Evolutionary conservation across 2,888 invertebrate species (phyloP).

Genomic region (Microctonus brassicae): DNA sequence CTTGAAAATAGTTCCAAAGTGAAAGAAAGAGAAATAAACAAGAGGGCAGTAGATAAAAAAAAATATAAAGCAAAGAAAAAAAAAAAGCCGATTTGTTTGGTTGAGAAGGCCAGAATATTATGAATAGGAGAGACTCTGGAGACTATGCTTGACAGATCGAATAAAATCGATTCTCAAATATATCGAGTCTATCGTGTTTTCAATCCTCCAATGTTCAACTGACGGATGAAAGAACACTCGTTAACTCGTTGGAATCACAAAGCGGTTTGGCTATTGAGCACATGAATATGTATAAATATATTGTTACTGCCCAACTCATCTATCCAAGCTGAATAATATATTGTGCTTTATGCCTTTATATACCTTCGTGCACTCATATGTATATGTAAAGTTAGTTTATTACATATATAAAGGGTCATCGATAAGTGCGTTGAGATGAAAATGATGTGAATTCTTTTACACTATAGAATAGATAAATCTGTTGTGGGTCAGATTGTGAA

Average conservation of each 20-base stretch:
- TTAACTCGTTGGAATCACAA: background rate
- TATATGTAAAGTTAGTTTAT: no score
- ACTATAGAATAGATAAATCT: background rate
- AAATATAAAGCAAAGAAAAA: background rate
- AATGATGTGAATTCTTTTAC: background rate
- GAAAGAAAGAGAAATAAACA: background rate
- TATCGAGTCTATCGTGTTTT: background rate
- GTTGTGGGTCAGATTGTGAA: slow-evolving; percentile 13
- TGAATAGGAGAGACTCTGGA: background rate
- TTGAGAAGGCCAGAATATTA: background rate
- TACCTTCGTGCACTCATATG: no score
- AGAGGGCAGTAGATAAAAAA: background rate
- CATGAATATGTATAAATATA: background rate
- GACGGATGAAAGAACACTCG: background rate
- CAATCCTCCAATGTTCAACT: background rate
- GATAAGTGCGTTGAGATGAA: background rate
- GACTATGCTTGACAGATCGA: background rate
- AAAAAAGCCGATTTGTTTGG: background rate
- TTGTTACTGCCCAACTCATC: background rate
- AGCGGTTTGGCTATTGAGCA: background rate
- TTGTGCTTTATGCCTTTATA: background rate
- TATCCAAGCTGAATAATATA: background rate
- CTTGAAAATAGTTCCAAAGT: background rate
- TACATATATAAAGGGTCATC: background rate
- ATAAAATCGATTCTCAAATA: background rate